These are phyloP conservation scores for Xylota sylvarum DNA, from an alignment of 2,888 invertebrate species.

Conservation along the genomic window DNA sequence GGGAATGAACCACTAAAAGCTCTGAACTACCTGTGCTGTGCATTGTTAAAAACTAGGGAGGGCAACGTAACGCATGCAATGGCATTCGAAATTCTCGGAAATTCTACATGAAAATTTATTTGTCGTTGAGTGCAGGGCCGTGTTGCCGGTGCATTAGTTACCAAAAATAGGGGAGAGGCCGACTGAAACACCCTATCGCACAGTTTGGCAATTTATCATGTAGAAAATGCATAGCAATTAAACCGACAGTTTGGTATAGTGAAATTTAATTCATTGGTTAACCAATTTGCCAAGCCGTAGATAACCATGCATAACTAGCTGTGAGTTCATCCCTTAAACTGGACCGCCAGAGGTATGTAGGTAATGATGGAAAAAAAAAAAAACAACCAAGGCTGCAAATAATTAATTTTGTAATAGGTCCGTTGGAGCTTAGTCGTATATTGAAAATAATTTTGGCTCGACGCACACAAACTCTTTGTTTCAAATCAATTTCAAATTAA, in stretches of 20 bases:
- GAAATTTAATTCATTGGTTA: constrained; percentile 76
- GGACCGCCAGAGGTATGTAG: neutral
- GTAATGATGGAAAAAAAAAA: neutral
- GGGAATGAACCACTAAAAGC: constrained; percentile 39
- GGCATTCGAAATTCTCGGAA: constrained; percentile 38
- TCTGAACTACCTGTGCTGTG: constrained; percentile 1
- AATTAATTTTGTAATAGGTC: constrained; percentile 49
- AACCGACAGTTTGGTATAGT: constrained; percentile 70
- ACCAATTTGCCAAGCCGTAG: constrained; percentile 71
- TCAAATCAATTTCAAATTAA: constrained; percentile 47
- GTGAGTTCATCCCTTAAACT: constrained; percentile 29
- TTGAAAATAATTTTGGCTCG: constrained; percentile 16
- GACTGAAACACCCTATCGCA: neutral
- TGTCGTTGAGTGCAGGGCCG: constrained; percentile 50
- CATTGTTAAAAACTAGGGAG: constrained; percentile 50
- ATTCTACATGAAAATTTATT: constrained; percentile 60
- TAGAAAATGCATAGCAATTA: constrained; percentile 75
- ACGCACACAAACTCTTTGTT: neutral
- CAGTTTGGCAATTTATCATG: constrained; percentile 69
- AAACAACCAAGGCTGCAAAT: constrained; percentile 14
- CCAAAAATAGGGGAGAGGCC: neutral
- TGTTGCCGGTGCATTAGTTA: constrained; percentile 52
- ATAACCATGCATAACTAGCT: constrained; percentile 50
- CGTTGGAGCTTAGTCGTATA: constrained; percentile 6
- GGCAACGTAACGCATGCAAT: constrained; percentile 35